These are phyloP conservation scores for Peribatodes rhomboidaria DNA, from an alignment of 2,888 invertebrate genomes.

Conservation along the genomic window DNA sequence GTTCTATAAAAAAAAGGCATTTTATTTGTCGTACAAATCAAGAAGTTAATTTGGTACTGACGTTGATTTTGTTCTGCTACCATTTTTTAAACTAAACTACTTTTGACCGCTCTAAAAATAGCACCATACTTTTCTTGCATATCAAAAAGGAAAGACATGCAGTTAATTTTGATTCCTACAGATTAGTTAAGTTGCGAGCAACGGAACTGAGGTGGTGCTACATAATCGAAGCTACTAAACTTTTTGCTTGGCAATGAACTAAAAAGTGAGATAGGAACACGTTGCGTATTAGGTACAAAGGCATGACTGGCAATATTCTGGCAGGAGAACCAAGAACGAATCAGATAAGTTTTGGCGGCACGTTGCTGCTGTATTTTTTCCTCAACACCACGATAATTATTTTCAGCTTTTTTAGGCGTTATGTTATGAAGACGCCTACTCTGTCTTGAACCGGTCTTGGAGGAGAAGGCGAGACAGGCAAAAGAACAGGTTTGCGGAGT, in stretches of 20 bases:
- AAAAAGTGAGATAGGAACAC: constrained; percentile 7
- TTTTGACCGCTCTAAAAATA: no score
- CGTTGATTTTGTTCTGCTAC: no score
- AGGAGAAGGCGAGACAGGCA: constrained; percentile 62
- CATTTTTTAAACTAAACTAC: no score
- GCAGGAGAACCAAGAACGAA: constrained; percentile 43
- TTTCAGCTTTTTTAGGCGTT: constrained; percentile 54
- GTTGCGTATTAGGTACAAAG: constrained; percentile 27
- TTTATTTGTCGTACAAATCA: background rate
- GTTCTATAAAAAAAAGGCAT: background rate
- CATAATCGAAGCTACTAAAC: no score
- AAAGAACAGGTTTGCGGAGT: constrained; percentile 68
- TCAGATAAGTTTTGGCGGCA: constrained; percentile 40
- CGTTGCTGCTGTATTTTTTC: constrained; percentile 36
- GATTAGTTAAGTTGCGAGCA: no score
- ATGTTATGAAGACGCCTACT: constrained; percentile 53
- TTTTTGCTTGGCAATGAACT: constrained; percentile 6
- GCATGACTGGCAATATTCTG: constrained; percentile 42
- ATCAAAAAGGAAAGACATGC: no score
- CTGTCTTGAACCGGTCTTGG: constrained; percentile 65
- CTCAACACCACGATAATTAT: constrained; percentile 49
- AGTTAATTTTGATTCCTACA: no score
- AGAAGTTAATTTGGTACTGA: background rate
- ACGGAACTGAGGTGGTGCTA: no score
- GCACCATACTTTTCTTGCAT: no score